Base-by-base conservation (phyloP, 2,888 invertebrate genomes). In the Xestia rhomboidea region DNA sequence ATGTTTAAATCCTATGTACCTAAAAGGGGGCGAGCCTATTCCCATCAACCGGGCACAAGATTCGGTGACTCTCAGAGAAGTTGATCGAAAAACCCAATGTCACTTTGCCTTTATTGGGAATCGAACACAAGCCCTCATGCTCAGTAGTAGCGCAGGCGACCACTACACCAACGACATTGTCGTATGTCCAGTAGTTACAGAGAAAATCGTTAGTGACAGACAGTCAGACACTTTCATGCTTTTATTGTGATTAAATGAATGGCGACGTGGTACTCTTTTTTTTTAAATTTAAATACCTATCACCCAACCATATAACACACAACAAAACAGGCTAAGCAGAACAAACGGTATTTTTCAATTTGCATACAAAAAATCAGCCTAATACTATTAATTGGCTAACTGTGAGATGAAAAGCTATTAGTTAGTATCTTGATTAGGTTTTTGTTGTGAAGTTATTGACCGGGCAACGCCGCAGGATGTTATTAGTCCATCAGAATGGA, bases 401-500 rank as follows among this genome's bases (percentile, higher is more conserved):
- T 77, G 82, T 83, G 68, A 41, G 85, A 34, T 83, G 73, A 81
- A 81, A 83, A 62, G 18, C 70, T 64, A 71, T 83, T 85, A 73
- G 38, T 54, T 13, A 46, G 66, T n/a, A 76, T 85, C 85, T 85
- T 81, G 73, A 83, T 85, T 73, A 85, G 10, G 77, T 81, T 83
- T 83, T 83, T 83, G 57, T 73, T 63, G 13, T 30, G 24, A 18
- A 76, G 81, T 81, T 85, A 81, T 70, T 85, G 85, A 83, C 83
- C 82, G 81, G 21, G 24, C 41, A 34, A 75, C 84, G 68, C 82
- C 72, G 76, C 81, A 85, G 85, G 76, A 81, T 64, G n/a, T 49
- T 27, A n/a, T 60, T 72, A 84, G 68, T 18, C 54, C 68, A 46
- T 74, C 62, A 62, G 54, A 84, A 68, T 46, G 57, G 38, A 60